Evolutionary conservation across 92 coral and sea anemone species (phyloP).

Genomic region (Metridium senile): DNA sequence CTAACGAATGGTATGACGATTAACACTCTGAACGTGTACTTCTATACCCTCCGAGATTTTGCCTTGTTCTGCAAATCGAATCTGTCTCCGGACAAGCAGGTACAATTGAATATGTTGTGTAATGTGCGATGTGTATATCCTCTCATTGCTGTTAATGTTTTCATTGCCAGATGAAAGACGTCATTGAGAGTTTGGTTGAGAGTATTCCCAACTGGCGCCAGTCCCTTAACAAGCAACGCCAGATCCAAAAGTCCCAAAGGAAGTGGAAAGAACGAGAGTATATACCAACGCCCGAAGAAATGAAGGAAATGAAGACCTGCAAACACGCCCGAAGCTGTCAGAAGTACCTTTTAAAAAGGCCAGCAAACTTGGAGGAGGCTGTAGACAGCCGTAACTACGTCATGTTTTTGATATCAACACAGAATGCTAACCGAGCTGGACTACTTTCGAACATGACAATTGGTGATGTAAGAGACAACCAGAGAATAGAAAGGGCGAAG

Average conservation of each 20-base stretch:
- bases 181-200: neutral
- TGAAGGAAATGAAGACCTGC: neutral
- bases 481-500: neutral
- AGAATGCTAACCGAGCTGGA: slow-evolving; percentile 7
- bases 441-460: neutral
- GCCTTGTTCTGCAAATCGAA: neutral
- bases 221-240: neutral
- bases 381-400: neutral
- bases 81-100: neutral
- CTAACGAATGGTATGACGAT: neutral
- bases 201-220: neutral
- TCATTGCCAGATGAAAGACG: neutral
- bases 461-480: neutral
- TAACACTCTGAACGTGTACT: neutral
- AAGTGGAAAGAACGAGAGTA: neutral
- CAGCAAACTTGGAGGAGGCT: neutral
- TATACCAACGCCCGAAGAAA: neutral
- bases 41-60: neutral
- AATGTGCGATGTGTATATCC: neutral
- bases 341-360: neutral
- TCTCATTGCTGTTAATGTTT: neutral
- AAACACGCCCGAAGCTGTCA: neutral
- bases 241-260: neutral
- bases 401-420: neutral
- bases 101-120: neutral